Evolutionary conservation across 2,797 vertebrate genomes (phyloP), one percentile per base, ranked within the genome.

Genomic region (Alosa sapidissima): DNA sequence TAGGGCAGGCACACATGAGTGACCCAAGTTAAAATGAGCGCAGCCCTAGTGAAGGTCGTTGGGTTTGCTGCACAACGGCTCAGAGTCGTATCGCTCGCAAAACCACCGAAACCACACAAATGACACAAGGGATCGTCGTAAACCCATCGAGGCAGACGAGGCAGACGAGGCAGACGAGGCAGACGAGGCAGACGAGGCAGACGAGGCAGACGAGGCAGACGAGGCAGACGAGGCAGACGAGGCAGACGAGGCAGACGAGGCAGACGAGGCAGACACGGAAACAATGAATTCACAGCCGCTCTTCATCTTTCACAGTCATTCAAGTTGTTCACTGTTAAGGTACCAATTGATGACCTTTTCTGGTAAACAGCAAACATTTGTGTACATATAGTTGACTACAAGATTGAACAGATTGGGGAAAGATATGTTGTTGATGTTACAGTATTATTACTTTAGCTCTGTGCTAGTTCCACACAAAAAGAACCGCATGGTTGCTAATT

Each of bases 91-190:
- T 6, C 7, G 36, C 81, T 75, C 10, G 36, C 6, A 52, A 82
- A 86, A 81, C 89, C 86, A 85, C 86, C 14, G 4, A 87, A 89
- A 89, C 88, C 85, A 72, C 87, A 84, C 4, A 24, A 62, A 62
- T 62, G n/a, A 62, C 58, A 62, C n/a, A 8, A 62, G 58, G 58
- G 8, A 62, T 62, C 55, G 28, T 85, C 82, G 82, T 72, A 28
- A 85, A 28, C 48, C 28, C 28, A 72, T 72, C 65, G 14, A 33
- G 62, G 24, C 24, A 24, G n/a, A 19, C 19, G 52, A 54, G 28
- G 28, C 0, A 28, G 28, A 28, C 28, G 28, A 41, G 1, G 55
- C 5, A 58, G 55, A 21, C 16, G n/a, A 54, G 28, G 28, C 0
- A 28, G 28, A 28, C 28, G 28, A 41, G 1, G 55, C 5, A 58